A percentile compares a stretch with the other conserved stretches of the same genome.
Conservation (phyloP, 2,888 invertebrate species). For the Drosophila eohydei region DNA sequence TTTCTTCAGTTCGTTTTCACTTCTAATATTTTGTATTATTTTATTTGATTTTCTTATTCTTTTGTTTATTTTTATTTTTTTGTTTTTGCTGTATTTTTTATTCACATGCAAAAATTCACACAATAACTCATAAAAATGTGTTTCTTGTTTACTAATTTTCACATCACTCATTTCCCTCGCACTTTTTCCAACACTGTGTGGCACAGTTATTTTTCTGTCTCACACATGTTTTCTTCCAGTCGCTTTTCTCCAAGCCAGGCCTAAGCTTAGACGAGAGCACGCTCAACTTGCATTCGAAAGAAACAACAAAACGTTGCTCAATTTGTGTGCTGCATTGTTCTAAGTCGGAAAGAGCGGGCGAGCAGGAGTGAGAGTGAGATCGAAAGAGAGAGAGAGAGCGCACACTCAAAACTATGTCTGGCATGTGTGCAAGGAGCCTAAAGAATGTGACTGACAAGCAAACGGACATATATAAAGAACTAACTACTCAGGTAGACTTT, state of each 20-base stretch:
- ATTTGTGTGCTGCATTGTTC: constrained; percentile 3
- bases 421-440: constrained; percentile 35
- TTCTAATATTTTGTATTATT: constrained; percentile 19
- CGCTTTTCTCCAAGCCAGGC: constrained; percentile 25
- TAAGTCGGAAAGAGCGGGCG: constrained; percentile 4
- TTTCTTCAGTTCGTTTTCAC: constrained; percentile 55
- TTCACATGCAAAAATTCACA: constrained; percentile 80
- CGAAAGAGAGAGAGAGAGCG: constrained; percentile 14
- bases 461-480: constrained; percentile 30
- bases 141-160: constrained; percentile 64
- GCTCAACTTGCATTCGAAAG: constrained; percentile 27
- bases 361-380: constrained; percentile 10
- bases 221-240: constrained; percentile 23
- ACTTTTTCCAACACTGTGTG: constrained; percentile 52
- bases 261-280: constrained; percentile 26
- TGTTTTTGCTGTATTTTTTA: constrained; percentile 45
- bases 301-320: constrained; percentile 21
- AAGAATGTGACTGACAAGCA: constrained; percentile 48
- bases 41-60: constrained; percentile 5
- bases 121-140: constrained; percentile 68
- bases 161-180: constrained; percentile 51
- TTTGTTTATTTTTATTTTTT: not conserved
- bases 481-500: constrained; percentile 39
- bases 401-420: constrained; percentile 40
- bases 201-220: constrained; percentile 61